Conservation (phyloP, 92 coral and sea anemone genomes). For the Epizoanthus rinbou region DNA sequence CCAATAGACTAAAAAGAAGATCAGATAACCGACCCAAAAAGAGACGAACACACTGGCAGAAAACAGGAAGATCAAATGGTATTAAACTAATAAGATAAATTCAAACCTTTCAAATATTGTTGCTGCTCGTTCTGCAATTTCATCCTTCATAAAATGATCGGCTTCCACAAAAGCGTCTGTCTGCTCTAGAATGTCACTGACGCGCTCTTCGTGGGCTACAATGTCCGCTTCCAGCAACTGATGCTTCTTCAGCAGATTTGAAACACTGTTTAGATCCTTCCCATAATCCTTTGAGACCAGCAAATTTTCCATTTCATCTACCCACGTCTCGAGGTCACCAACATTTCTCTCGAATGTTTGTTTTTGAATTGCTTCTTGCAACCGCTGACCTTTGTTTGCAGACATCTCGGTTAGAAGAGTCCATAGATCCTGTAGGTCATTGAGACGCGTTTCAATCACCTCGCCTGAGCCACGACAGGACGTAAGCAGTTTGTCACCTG, state of each 20-base stretch:
- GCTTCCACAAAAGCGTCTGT: conserved; percentile 89
- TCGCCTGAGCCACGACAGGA: conserved; percentile 67
- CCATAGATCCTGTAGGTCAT: conserved; percentile 89
- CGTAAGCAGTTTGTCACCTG: conserved; percentile 55
- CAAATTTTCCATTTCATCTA: conserved; percentile 63
- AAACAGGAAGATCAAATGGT: background rate
- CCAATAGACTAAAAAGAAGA: background rate
- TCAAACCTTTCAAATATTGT: conserved; percentile 86
- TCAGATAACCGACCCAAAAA: background rate
- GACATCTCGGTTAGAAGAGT: conserved; percentile 76
- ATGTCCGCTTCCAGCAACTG: conserved; percentile 76
- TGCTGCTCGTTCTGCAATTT: conserved; percentile 84
- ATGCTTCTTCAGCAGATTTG: conserved; percentile 79
- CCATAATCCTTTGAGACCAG: conserved; percentile 85
- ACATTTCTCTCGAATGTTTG: conserved; percentile 87
- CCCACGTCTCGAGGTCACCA: conserved; percentile 89
- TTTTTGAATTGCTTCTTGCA: conserved; percentile 90
- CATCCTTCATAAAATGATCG: conserved; percentile 88
- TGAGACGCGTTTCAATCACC: conserved; percentile 73
- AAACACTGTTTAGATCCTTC: conserved; percentile 74
- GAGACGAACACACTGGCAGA: background rate
- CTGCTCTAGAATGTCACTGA: conserved; percentile 73
- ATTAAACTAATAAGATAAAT: no score
- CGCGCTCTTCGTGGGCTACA: conserved; percentile 80
- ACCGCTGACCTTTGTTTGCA: conserved; percentile 74